Evolutionary conservation across 2,888 invertebrate genomes (phyloP), one percentile per base, ranked within the genome.

Genomic region (Endomychus coccineus): DNA sequence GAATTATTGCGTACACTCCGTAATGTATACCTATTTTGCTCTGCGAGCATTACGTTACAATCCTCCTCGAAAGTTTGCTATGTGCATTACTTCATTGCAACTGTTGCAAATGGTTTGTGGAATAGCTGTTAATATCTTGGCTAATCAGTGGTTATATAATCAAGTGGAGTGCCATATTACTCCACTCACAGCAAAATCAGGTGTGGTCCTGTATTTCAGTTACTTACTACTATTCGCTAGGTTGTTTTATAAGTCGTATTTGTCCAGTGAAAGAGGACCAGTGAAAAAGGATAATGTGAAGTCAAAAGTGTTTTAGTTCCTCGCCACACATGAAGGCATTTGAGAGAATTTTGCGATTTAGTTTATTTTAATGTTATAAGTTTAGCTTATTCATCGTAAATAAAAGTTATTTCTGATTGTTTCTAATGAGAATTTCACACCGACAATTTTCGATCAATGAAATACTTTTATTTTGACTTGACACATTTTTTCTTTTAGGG

Each of bases 21-120:
- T 90, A 51, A 94, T 94, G 92, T 92, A 91, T 69, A 77, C 84
- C 3, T 92, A 91, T 69, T 94, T 85, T 68, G 88, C 88, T 2
- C 68, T 89, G 34, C 80, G 82, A 54, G 86, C 90, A 50, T 83
- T 90, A 75, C 81, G 86, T 45, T 83, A 83, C 64, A 79, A 77
- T 60, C 85, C 90, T 39, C 94, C 95, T 2, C 76, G 80, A 49
- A 75, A 77, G 56, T 77, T 94, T 49, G 83, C 91, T 41, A 91
- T 95, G 83, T 69, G 83, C 49, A 94, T 97, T 60, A 97, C 96
- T 9, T 74, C 80, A 10, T 71, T 91, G 32, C 96, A 97, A 64
- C 75, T 96, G 36, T 70, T 82, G 13, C 96, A 96, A 71, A 96
- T 97, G 95, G 74, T 94, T 31, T 76, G 92, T 45, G 96, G 96